Percentiles rank a stretch among this genome's conserved stretches.
These are phyloP conservation scores for Anthopleura xanthogrammica DNA, from an alignment of 92 coral and sea anemone species.

Conservation along the genomic window DNA sequence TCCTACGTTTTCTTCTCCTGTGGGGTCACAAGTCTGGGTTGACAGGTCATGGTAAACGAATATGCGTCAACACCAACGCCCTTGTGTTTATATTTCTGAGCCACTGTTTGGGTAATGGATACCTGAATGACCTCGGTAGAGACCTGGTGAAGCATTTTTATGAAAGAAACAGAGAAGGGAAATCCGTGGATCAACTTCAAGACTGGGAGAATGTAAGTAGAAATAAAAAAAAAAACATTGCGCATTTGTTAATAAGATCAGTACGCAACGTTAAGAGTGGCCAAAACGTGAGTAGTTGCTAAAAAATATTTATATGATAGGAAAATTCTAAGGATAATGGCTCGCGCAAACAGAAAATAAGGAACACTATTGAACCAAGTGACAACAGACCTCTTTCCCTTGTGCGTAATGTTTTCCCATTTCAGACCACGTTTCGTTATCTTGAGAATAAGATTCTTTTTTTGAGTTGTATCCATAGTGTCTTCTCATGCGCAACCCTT, in stretches of 20 bases:
- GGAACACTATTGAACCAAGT: too few relatives aligned
- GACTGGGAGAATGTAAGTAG: conserved; percentile 49
- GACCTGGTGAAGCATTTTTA: conserved; percentile 13
- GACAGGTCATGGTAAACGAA: conserved; percentile 73
- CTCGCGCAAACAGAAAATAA: too few relatives aligned
- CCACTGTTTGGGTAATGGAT: conserved; percentile 56
- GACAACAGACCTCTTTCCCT: too few relatives aligned
- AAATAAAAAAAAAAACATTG: not conserved
- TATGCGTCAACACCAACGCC: conserved; percentile 71
- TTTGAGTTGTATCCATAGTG: too few relatives aligned
- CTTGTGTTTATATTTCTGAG: conserved; percentile 70
- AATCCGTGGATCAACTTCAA: not conserved
- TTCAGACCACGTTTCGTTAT: too few relatives aligned
- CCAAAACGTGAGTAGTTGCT: too few relatives aligned
- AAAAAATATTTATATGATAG: too few relatives aligned
- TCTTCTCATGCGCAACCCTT: too few relatives aligned
- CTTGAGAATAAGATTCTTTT: too few relatives aligned
- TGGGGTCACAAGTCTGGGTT: conserved; percentile 84
- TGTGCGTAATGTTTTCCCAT: too few relatives aligned
- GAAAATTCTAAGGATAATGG: too few relatives aligned
- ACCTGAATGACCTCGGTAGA: conserved; percentile 47
- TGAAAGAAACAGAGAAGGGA: not conserved
- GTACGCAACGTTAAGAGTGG: too few relatives aligned
- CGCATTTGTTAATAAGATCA: not conserved
- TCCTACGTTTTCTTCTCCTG: conserved; percentile 72